These are phyloP conservation scores for Hypolimnas misippus DNA, from an alignment of 2,888 invertebrate species.

Conservation along the genomic window DNA sequence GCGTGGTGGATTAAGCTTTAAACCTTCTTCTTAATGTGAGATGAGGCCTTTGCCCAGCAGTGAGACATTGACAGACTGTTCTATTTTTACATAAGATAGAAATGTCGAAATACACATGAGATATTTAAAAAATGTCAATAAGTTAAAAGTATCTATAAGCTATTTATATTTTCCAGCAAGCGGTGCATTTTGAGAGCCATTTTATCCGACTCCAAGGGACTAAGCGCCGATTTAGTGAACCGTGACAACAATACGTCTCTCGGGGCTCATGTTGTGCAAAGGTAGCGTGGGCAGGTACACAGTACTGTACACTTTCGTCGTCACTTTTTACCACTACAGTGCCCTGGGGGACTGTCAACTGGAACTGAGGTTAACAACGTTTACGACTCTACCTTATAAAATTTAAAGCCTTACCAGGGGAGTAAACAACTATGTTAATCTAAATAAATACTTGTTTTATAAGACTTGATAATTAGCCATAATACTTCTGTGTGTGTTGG, in stretches of 20 bases:
- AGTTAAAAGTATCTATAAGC: too few species aligned
- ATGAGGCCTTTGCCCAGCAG: too few species aligned
- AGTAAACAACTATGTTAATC: background rate
- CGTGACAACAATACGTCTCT: constrained; percentile 7
- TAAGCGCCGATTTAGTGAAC: constrained; percentile 2
- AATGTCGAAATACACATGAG: too few species aligned
- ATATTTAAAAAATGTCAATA: too few species aligned
- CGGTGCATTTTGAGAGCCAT: background rate
- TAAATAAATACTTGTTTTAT: background rate
- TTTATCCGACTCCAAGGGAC: background rate
- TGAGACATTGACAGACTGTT: too few species aligned
- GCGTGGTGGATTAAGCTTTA: too few species aligned
- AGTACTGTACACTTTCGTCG: too few species aligned
- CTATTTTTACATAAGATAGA: too few species aligned
- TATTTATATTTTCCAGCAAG: background rate
- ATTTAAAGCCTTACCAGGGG: background rate
- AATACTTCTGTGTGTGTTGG: too few species aligned
- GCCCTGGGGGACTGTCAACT: background rate
- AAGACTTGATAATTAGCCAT: too few species aligned
- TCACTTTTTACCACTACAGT: constrained; percentile 12
- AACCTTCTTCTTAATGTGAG: too few species aligned
- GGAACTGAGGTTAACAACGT: background rate
- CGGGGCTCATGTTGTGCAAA: constrained; percentile 15
- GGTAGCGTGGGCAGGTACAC: constrained; percentile 22
- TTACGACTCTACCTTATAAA: constrained; percentile 2